These are phyloP conservation scores for Muntiacus muntjak DNA, from an alignment of 2,113 vertebrate genomes.

Conservation along the genomic window DNA sequence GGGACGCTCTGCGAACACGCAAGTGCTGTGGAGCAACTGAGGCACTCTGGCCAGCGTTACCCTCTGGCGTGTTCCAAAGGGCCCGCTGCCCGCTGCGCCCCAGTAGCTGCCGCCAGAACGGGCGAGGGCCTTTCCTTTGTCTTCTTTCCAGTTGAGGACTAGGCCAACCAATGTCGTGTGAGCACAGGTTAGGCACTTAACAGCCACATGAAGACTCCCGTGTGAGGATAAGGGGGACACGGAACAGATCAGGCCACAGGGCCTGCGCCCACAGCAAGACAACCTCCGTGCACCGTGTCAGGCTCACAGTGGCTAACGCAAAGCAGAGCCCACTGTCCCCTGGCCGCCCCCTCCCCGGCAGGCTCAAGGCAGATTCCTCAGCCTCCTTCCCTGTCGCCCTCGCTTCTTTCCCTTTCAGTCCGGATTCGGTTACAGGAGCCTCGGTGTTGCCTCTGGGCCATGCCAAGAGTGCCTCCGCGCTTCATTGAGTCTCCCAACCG, in stretches of 20 bases:
- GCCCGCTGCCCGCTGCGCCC: not conserved
- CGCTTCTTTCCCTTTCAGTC: not conserved
- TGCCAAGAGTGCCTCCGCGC: not conserved
- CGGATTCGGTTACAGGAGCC: not conserved
- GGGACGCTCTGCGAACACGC: not conserved
- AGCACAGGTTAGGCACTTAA: not conserved
- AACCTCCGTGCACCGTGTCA: rapidly evolving
- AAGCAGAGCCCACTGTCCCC: not conserved
- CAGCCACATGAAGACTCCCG: not conserved
- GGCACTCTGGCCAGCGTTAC: not conserved
- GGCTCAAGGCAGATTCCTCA: not conserved
- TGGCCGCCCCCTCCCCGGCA: rapidly evolving
- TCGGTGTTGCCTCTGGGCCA: not conserved
- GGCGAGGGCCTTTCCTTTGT: not conserved
- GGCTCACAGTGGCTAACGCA: not conserved
- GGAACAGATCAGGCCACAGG: not conserved
- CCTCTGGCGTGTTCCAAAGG: not conserved
- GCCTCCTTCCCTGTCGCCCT: not conserved
- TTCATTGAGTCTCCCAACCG: not conserved
- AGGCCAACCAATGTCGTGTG: not conserved
- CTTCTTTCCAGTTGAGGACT: not conserved
- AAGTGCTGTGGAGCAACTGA: not conserved
- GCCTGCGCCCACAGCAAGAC: not conserved
- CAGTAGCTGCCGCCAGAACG: rapidly evolving
- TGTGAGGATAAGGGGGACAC: not conserved